A percentile compares a stretch with the other conserved stretches of the same genome.
These are phyloP conservation scores for Uria aalge DNA, from an alignment of 2,113 vertebrate species.

Conservation along the genomic window DNA sequence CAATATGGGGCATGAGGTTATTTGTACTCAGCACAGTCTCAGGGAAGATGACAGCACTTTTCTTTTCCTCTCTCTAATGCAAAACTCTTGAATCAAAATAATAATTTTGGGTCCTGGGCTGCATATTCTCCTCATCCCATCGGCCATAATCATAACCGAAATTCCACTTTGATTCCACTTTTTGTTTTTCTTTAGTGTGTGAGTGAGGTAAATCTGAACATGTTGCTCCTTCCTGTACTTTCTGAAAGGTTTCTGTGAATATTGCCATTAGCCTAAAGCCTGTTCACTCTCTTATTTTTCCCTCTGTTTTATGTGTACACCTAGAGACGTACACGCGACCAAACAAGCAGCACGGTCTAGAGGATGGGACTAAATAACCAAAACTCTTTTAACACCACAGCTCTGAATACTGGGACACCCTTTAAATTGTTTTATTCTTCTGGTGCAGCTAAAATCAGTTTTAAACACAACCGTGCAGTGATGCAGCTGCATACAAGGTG, in stretches of 20 bases:
- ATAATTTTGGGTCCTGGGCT: neutral
- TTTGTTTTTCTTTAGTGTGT: neutral
- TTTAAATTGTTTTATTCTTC: neutral
- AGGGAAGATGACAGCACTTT: neutral
- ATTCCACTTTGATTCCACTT: neutral
- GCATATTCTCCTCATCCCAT: neutral
- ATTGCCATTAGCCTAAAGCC: neutral
- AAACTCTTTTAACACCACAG: neutral
- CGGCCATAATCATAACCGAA: neutral
- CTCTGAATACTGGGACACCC: neutral
- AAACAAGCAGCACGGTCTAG: neutral
- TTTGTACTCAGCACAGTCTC: neutral
- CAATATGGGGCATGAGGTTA: neutral
- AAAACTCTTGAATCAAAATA: neutral
- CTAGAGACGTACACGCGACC: neutral
- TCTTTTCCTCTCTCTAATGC: neutral
- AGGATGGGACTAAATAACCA: neutral
- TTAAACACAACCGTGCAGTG: neutral
- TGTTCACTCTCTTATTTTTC: neutral
- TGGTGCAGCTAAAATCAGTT: neutral
- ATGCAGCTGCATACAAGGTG: neutral
- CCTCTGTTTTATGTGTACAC: neutral
- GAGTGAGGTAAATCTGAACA: neutral
- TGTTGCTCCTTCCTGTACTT: neutral
- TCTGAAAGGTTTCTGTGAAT: neutral